These are phyloP conservation scores for Ornithorhynchus anatinus DNA, from an alignment of 2,113 vertebrate species.

Conservation along the genomic window DNA sequence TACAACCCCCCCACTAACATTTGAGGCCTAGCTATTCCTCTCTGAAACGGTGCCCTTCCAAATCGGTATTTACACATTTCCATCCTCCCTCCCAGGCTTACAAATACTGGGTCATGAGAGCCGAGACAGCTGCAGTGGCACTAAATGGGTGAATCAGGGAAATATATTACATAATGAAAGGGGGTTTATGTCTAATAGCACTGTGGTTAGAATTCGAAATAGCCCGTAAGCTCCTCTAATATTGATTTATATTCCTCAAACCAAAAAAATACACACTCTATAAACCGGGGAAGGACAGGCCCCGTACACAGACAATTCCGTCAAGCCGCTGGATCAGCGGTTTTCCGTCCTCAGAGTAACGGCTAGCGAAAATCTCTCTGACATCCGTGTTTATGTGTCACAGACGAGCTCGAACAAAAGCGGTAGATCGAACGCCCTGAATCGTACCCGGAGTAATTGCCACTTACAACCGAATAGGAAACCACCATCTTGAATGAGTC, in stretches of 20 bases:
- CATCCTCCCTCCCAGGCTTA: neutral
- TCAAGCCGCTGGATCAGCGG: neutral
- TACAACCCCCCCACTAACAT: accelerated
- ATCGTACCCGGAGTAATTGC: conserved; percentile 15
- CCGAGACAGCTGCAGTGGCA: neutral
- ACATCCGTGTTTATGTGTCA: conserved; percentile 1
- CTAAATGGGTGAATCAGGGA: neutral
- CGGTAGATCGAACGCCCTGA: neutral
- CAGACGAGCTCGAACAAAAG: conserved; percentile 17
- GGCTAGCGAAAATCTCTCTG: neutral
- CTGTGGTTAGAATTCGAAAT: conserved; percentile 18
- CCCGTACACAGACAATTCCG: neutral
- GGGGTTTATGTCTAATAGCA: neutral
- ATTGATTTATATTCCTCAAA: conserved; percentile 1
- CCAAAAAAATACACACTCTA: neutral
- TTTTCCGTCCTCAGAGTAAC: neutral
- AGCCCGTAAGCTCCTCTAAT: neutral
- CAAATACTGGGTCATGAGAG: neutral
- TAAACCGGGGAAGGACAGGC: neutral
- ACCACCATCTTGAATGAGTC: neutral
- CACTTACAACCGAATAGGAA: neutral
- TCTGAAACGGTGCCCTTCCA: too few species aligned
- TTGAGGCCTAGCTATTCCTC: neutral
- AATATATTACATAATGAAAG: conserved; percentile 14
- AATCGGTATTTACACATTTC: neutral